Percentiles rank a stretch among this genome's conserved stretches.
phyloP scores from a whole-genome alignment of 1,140 invertebrate species.

The Drosophila jambulina region DNA sequence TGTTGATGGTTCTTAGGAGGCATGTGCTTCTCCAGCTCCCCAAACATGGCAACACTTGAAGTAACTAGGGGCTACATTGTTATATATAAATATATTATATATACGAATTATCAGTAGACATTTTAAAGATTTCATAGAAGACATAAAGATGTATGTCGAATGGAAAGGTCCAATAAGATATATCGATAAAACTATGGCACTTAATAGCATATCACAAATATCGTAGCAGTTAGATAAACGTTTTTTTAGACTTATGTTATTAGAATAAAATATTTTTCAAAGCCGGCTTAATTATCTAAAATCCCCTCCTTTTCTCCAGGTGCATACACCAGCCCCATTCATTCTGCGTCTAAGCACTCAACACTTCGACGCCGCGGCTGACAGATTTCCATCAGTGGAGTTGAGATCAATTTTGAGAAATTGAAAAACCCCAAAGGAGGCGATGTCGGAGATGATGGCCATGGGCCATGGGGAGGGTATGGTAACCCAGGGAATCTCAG shows the following conservation, averaged over 20 bases:
- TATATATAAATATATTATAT: too few relatives aligned
- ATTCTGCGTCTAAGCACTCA: constrained; percentile 33
- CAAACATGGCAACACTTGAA: neutral
- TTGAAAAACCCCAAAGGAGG: constrained; percentile 49
- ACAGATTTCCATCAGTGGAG: constrained; percentile 67
- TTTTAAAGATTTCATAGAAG: too few relatives aligned
- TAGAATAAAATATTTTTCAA: too few relatives aligned
- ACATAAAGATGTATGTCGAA: too few relatives aligned
- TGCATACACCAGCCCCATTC: constrained; percentile 11
- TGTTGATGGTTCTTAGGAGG: constrained; percentile 4
- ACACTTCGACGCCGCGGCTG: constrained; percentile 44
- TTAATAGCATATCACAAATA: too few relatives aligned
- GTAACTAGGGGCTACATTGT: too few relatives aligned
- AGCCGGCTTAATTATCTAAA: too few relatives aligned
- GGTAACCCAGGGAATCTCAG: constrained; percentile 22
- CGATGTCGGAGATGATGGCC: constrained; percentile 46
- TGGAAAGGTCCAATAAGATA: too few relatives aligned
- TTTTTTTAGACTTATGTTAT: too few relatives aligned
- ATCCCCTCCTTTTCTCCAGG: neutral
- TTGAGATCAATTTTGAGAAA: constrained; percentile 72
- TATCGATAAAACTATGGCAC: too few relatives aligned
- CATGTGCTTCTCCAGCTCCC: neutral
- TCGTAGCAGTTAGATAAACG: too few relatives aligned
- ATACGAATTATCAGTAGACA: neutral
- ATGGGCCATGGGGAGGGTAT: neutral